Evolutionary conservation across 2,113 vertebrate genomes (phyloP), one percentile per base, ranked within the genome.

Genomic region (Scomber scombrus): DNA sequence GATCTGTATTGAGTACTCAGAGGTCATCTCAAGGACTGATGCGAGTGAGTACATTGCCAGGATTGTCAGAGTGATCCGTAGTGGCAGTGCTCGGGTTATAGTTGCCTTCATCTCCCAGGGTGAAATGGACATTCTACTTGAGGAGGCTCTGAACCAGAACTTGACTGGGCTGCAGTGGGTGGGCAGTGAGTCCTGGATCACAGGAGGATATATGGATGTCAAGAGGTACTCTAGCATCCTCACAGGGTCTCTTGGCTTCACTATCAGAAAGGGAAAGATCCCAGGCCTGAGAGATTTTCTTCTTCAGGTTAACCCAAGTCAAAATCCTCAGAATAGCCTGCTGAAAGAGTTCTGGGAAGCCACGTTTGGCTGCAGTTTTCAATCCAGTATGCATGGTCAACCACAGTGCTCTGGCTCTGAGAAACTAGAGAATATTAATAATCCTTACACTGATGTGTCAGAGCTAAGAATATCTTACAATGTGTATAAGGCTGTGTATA

Each of bases 181-280:
- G 9, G 95, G 94, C 58, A 95, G 92, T 86, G 94, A 95, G 71
- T 94, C 93, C 54, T 96, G 95, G 95, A 95, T 95, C 43, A 95
- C 94, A 52, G 88, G 88, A 15, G 69, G 85, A 67, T 74, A 93
- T 73, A 71, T 95, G 57, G 81, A 93, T 45, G 82, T 46, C 10
- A 75, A 85, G 29, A 90, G 45, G 56, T 82, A 82, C 15, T 89
- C 92, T 2, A 61, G 47, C 45, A 80, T 96, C 46, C 85, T 95
- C 7, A 86, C 67, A 29, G 93, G 94, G 9, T 90, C 95, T 55
- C 72, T 95, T 50, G 95, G 95, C 19, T 95, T 95, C 55, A 80
- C 93, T 14, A 92, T 95, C n/a, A 92, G 19, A 62, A 92, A 89
- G 34, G 81, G 90, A 34, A 85, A 82, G 50, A 95, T 96, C 19